Base-by-base conservation (phyloP, 1,140 invertebrate genomes). In the Calliopsis andreniformis region DNA sequence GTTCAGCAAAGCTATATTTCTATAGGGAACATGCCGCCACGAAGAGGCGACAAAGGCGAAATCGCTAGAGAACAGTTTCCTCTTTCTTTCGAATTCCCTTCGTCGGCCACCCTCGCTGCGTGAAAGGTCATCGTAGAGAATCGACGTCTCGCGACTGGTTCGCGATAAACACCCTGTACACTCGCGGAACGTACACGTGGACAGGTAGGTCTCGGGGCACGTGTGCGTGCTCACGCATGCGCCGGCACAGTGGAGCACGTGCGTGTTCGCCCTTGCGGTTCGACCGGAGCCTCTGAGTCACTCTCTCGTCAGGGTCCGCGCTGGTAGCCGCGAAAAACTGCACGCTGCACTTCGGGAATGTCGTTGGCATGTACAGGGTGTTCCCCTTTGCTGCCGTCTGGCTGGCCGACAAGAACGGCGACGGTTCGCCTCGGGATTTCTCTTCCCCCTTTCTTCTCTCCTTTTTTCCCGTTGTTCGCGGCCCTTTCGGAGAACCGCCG, bases 281-380 rank as follows among this genome's bases (percentile, higher is more conserved):
- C 72, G 53, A 59, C 69, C 56, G 66, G 66, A 45, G 78, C 63
- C 73, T 87, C 81, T 89, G 88, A 89, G 77, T 89, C 88, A 89
- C 86, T 85, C 77, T 72, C 83, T 86, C 86, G 80, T 87, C 86
- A 83, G 79, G 76, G 63, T 42, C 58, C 47, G 81, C 81, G 20
- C 78, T 76, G 59, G 71, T 80, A 86, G 85, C 83, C 71, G 89
- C 86, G 89, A 90, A 90, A 90, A 90, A 90, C 86, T 89, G 79
- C 86, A 68, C 79, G 81, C 82, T 81, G 84, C 80, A 83, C 88
- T 87, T 88, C 79, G 89, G 87, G 89, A 90, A 90, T 90, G 89
- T 86, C 88, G 89, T 89, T 87, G 89, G 84, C 86, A 86, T 89
- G 88, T 88, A 86, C 61, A 73, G 83, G 78, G 70, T 83, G 71